Percentiles rank a stretch among this genome's conserved stretches.
phyloP scores from a whole-genome alignment of 2,888 invertebrate genomes.

The Spodoptera picta region DNA sequence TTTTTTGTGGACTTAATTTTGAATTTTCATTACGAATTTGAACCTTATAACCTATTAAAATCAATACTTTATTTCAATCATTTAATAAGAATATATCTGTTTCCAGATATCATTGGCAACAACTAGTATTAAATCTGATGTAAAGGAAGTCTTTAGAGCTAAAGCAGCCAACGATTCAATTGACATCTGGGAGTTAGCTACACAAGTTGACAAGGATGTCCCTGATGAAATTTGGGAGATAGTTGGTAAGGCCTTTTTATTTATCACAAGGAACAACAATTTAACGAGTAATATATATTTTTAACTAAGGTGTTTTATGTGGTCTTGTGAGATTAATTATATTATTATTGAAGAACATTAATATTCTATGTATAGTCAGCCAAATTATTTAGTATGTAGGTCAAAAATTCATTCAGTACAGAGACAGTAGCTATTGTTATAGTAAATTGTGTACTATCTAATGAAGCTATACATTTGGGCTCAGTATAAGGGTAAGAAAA shows the following conservation, averaged over 20 bases:
- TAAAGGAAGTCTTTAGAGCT: constrained; percentile 69
- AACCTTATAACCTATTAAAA: not conserved
- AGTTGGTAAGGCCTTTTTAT: constrained; percentile 69
- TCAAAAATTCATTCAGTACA: too few relatives aligned
- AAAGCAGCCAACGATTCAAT: constrained; percentile 59
- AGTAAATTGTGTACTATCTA: too few relatives aligned
- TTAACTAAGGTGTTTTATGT: too few relatives aligned
- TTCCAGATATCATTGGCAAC: constrained; percentile 73
- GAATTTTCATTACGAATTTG: not conserved
- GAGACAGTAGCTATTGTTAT: too few relatives aligned
- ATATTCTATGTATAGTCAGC: too few relatives aligned
- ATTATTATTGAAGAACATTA: too few relatives aligned
- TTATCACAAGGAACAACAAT: not conserved
- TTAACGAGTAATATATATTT: not conserved
- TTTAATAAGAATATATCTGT: not conserved
- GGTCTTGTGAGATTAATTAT: too few relatives aligned
- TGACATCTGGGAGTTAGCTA: constrained; percentile 83
- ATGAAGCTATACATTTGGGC: too few relatives aligned
- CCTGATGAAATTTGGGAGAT: constrained; percentile 83
- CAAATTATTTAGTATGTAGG: too few relatives aligned
- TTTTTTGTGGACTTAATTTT: too few relatives aligned
- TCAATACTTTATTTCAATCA: not conserved
- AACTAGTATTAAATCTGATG: constrained; percentile 59
- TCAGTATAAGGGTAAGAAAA: too few relatives aligned
- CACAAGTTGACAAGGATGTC: constrained; percentile 79